A percentile compares a stretch with the other conserved stretches of the same genome.
These are phyloP conservation scores for Eilema sororculum DNA, from an alignment of 2,888 invertebrate genomes.

Conservation along the genomic window DNA sequence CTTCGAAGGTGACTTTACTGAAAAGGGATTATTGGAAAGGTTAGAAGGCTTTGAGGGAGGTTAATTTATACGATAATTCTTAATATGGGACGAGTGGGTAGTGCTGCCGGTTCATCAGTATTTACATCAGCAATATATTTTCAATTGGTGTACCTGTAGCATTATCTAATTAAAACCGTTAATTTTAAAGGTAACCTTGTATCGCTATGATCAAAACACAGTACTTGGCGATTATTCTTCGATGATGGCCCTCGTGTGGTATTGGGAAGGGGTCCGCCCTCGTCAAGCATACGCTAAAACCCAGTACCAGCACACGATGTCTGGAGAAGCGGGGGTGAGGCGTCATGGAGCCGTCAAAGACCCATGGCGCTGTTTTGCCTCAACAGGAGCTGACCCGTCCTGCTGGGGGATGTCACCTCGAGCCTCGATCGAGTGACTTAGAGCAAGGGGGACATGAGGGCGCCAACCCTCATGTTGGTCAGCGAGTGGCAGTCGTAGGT, in stretches of 20 bases:
- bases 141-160: no score
- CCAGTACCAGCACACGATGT: not conserved
- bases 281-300: slow-evolving; percentile 8
- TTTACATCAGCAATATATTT: no score
- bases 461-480: slow-evolving; percentile 28
- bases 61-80: no score
- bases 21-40: no score
- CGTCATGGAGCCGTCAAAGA: slow-evolving; percentile 9
- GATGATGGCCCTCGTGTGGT: not conserved
- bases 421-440: slow-evolving; percentile 32
- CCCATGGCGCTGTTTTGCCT: slow-evolving; percentile 21
- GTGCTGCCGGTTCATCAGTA: no score
- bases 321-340: not conserved
- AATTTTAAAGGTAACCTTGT: no score
- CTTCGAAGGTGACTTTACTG: no score
- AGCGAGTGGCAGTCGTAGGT: not conserved
- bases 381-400: slow-evolving; percentile 23
- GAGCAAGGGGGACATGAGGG: slow-evolving; percentile 29
- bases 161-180: no score
- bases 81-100: no score
- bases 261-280: slow-evolving; percentile 9
- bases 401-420: slow-evolving; percentile 30
- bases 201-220: no score
- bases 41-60: no score
- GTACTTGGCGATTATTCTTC: not conserved